Evolutionary conservation across 2,797 vertebrate species (phyloP).

Genomic region (Cichlasoma orientale): DNA sequence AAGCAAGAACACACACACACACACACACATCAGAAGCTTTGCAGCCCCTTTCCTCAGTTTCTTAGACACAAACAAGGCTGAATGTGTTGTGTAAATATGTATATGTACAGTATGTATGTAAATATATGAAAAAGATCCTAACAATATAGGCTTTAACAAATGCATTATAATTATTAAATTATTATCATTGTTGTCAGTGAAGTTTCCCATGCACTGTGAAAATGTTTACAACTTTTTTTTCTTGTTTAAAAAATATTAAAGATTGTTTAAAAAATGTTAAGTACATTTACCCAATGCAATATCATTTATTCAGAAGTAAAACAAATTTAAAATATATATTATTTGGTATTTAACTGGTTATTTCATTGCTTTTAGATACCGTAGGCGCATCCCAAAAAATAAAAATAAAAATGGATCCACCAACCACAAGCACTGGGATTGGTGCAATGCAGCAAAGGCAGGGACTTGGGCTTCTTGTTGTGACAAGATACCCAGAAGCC

Average conservation of each 20-base stretch:
- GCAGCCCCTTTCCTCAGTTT: conserved; percentile 18
- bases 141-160: conserved; percentile 36
- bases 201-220: conserved; percentile 68
- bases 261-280: conserved; percentile 50
- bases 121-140: conserved; percentile 35
- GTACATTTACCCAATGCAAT: conserved; percentile 30
- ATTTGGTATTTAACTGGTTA: conserved; percentile 19
- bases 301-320: conserved; percentile 42
- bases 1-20: neutral
- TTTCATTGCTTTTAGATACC: neutral
- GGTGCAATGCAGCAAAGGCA: neutral
- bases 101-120: conserved; percentile 48
- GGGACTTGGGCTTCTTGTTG: neutral
- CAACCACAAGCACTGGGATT: neutral
- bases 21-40: conserved; percentile 7
- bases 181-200: conserved; percentile 63
- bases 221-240: conserved; percentile 65
- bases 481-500: neutral
- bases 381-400: too few species aligned
- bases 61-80: conserved; percentile 48
- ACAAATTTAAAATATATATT: conserved; percentile 54
- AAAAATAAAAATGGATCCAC: neutral
- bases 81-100: conserved; percentile 64
- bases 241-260: conserved; percentile 33
- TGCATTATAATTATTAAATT: conserved; percentile 40